Base-by-base conservation (phyloP, 2,113 vertebrate species). In the Psilopsiagon aymara region DNA sequence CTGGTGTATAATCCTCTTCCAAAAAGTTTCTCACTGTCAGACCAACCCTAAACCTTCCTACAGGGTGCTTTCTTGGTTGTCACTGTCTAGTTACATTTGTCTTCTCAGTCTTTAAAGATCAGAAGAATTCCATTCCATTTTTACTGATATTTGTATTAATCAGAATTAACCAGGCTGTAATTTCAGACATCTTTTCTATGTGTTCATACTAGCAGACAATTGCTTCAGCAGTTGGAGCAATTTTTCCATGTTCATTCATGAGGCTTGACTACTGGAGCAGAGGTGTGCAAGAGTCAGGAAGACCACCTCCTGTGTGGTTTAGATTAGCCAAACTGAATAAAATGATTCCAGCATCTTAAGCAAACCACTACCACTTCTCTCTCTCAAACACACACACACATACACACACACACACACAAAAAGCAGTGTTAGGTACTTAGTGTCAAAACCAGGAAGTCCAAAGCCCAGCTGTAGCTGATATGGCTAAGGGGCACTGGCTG, bases 401-500 rank as follows among this genome's bases (percentile, higher is more conserved):
- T 17, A 69, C 41, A 59, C 55, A 29, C 20, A 63, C 15, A 18
- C 25, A 10, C 51, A 28, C 28, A 53, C 21, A 37, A 25, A 47
- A 24, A 29, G 5, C 7, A 9, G 25, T 6, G 14, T 53, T 68
- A 49, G 15, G 49, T 49, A 57, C 14, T 44, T 74, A 3, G 16
- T 24, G n/a, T 81, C 77, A 70, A 84, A 46, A 47, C 11, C 29
- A 18, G 19, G 11, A 84, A 81, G 33, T 24, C 15, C 51, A 71
- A 81, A 92, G 28, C 25, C 25, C 28, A 62, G 10, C 43, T 51
- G 49, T 24, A 94, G 17, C 43, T 51, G 39, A 51, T 57, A 24
- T 10, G 47, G 39, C 51, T 0, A 0, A 75, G 41, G 19, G 39
- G 6, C 25, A 18, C 9, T 24, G 37, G 1, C 15, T 23, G 24